Base-by-base conservation (phyloP, 2,888 invertebrate genomes). In the Polia nebulosa region DNA sequence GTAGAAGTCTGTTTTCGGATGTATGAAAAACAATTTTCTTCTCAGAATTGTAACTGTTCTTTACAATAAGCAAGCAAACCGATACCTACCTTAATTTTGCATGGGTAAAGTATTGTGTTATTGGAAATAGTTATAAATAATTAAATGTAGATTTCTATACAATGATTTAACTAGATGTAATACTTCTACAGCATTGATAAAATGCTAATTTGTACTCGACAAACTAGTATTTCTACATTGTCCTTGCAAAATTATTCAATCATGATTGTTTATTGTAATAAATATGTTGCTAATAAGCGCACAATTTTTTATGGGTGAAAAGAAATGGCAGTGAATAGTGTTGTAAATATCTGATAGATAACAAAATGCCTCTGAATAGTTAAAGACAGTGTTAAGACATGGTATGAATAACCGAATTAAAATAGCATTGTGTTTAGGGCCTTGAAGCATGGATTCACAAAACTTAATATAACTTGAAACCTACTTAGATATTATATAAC, bases 401-500 rank as follows among this genome's bases (percentile, higher is more conserved):
- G 17, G 13, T 45, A 34, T 13, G 17, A 45, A 49, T 39, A 6
- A 22, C 47, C 7, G n/a, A 39, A 25, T 47, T 20, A 25, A 15
- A 36, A 27, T 13, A 45, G 20, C 3, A 11, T 45, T 47, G 17
- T 13, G 1, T 44, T 34, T 51, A 15, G 7, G 22, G 22, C 11
- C 8, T 27, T 29, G 25, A 17, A 39, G 2, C 32, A 68, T 34
- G 20, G 29, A 41, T 53, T 34, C 11, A 61, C 29, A 53, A n/a
- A 53, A 53, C 5, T 29, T n/a, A n/a, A n/a, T n/a, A n/a, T n/a
- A n/a, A n/a, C n/a, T n/a, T n/a, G n/a, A 29, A 44, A 32, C 25
- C 5, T 49, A 32, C 8, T 52, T 65, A 65, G 25, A 25, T n/a
- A n/a, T n/a, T n/a, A n/a, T n/a, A 53, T 53, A 72, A 67, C 41